Evolutionary conservation across 2,113 vertebrate genomes (phyloP).

Genomic region (Poicephalus gulielmi): DNA sequence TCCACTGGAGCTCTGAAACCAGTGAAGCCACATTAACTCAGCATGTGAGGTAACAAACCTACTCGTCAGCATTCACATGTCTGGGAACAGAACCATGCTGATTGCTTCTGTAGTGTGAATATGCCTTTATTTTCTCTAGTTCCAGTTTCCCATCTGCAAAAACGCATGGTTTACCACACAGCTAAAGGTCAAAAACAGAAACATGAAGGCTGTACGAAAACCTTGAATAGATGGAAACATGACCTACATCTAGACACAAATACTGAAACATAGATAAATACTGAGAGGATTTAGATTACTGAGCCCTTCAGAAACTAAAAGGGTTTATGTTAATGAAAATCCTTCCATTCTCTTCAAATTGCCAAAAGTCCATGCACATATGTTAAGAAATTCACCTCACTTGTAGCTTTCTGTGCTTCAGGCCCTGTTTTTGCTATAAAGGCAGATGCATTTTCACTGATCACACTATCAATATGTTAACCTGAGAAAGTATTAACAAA

Average conservation of each 20-base stretch:
- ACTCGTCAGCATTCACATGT: accelerated
- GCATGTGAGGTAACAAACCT: neutral
- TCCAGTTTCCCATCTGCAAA: neutral
- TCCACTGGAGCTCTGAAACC: neutral
- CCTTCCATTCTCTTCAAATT: neutral
- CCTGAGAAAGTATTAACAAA: neutral
- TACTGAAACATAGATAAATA: neutral
- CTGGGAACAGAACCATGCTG: neutral
- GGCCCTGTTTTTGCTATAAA: neutral
- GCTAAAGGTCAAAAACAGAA: neutral
- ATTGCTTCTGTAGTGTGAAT: neutral
- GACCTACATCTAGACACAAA: neutral
- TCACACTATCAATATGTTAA: neutral
- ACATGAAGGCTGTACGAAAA: neutral
- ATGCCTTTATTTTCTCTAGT: neutral
- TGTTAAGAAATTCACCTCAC: slow-evolving; percentile 4
- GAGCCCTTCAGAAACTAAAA: slow-evolving; percentile 33
- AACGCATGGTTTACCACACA: neutral
- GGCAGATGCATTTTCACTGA: neutral
- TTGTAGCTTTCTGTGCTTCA: neutral
- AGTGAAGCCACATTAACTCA: neutral
- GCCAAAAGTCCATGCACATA: neutral
- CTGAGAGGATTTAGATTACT: slow-evolving; percentile 28
- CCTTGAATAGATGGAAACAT: neutral
- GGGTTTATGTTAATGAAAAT: slow-evolving; percentile 46